Evolutionary conservation across 2,797 vertebrate species (phyloP).

Genomic region (Spinibarbus caldwelli): DNA sequence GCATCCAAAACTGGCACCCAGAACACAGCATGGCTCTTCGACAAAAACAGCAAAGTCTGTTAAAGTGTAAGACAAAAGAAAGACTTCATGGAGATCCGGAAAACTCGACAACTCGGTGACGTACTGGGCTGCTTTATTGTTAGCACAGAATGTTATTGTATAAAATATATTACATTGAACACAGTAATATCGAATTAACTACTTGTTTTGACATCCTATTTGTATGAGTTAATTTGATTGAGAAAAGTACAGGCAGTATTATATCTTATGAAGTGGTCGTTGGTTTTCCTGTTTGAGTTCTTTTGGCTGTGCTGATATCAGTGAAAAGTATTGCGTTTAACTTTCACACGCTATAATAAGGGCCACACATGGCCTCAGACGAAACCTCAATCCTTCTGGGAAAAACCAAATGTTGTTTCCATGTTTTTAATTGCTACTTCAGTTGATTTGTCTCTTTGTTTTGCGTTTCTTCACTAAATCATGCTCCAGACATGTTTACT

Average conservation of each 20-base stretch:
- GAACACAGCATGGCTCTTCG: slow-evolving; percentile 46
- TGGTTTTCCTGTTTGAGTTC: slow-evolving; percentile 31
- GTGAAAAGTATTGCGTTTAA: slow-evolving; percentile 45
- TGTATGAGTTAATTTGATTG: slow-evolving; percentile 6
- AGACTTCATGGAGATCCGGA: slow-evolving; percentile 23
- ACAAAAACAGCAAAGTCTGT: slow-evolving; percentile 55
- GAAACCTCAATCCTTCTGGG: slow-evolving; percentile 75
- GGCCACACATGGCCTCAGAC: slow-evolving; percentile 59
- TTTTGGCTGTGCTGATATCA: slow-evolving; percentile 40
- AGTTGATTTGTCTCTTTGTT: slow-evolving; percentile 72
- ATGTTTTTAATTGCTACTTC: slow-evolving; percentile 58
- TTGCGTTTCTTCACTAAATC: slow-evolving; percentile 71
- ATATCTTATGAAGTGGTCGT: not conserved
- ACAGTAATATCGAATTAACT: not conserved
- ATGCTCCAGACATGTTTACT: slow-evolving; percentile 62
- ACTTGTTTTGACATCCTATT: not conserved
- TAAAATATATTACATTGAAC: not conserved
- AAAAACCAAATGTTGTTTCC: slow-evolving; percentile 73
- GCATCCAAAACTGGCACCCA: slow-evolving; percentile 70
- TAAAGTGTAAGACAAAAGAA: slow-evolving; percentile 44
- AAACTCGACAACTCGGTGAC: not conserved
- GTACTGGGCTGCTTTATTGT: not conserved
- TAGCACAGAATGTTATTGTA: not conserved
- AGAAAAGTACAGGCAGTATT: not conserved
- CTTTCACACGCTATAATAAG: slow-evolving; percentile 61